Conservation (phyloP, 2,797 vertebrate genomes). For the Heterohyrax brucei region DNA sequence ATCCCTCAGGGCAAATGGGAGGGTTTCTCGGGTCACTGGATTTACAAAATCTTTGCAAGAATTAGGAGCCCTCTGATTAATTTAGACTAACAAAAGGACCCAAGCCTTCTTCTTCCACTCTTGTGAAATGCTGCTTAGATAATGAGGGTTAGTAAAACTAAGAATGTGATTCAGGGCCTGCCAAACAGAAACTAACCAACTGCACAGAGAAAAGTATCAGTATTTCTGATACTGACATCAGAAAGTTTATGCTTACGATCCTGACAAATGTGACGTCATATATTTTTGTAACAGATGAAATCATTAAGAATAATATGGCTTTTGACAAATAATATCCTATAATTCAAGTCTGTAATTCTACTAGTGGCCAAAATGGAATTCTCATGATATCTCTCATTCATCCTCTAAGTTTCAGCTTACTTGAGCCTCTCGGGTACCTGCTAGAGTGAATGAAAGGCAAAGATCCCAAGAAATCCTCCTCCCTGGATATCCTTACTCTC, state of each 20-base stretch:
- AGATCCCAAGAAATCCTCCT: neutral
- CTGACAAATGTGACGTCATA: neutral
- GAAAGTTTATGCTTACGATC: neutral
- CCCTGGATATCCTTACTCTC: neutral
- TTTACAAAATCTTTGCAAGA: neutral
- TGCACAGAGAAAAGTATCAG: neutral
- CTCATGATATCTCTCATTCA: neutral
- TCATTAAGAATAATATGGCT: neutral
- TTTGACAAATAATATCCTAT: conserved; percentile 11
- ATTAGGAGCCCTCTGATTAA: neutral
- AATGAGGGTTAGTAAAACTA: neutral
- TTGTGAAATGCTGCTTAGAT: neutral
- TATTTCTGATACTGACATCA: neutral
- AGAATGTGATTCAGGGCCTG: neutral
- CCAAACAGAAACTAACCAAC: neutral
- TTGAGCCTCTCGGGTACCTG: neutral
- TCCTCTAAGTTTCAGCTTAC: neutral
- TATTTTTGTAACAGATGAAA: neutral
- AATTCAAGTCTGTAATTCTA: neutral
- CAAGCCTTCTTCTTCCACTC: neutral
- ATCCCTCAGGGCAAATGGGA: neutral
- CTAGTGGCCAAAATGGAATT: neutral
- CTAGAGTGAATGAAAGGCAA: neutral
- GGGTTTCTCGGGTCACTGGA: neutral
- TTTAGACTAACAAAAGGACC: neutral